Evolutionary conservation across 2,113 vertebrate genomes (phyloP).

Genomic region (Meleagris gallopavo): DNA sequence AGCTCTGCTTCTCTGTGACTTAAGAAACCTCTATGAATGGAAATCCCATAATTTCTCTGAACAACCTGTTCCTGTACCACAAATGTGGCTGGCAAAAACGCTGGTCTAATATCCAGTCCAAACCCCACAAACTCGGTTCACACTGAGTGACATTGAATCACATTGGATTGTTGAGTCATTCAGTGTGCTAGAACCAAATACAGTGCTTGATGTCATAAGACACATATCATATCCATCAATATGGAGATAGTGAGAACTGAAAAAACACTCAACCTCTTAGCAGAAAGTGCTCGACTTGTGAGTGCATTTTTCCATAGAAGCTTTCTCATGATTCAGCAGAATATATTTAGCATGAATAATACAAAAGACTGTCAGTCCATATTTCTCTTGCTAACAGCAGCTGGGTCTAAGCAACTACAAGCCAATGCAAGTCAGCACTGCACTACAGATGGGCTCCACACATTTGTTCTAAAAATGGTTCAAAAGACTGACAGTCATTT

Average conservation of each 20-base stretch:
- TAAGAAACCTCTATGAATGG: not conserved
- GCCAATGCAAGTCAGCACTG: not conserved
- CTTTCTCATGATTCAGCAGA: not conserved
- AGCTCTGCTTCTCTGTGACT: not conserved
- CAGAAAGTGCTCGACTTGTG: not conserved
- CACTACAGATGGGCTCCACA: not conserved
- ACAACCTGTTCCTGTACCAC: not conserved
- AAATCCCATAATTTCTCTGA: not conserved
- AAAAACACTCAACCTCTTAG: not conserved
- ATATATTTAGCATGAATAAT: not conserved
- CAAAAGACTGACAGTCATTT: not conserved
- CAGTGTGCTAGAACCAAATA: not conserved
- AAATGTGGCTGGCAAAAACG: not conserved
- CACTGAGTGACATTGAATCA: not conserved
- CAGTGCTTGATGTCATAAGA: accelerated
- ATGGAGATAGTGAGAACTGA: not conserved
- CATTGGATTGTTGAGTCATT: not conserved
- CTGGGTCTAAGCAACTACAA: not conserved
- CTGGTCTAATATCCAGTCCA: not conserved
- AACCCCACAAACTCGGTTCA: not conserved
- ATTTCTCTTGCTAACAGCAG: not conserved
- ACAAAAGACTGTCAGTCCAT: not conserved
- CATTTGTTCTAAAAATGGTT: not conserved
- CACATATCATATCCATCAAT: not conserved
- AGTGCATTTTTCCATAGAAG: not conserved